Percentiles rank a stretch among this genome's conserved stretches.
phyloP scores from a whole-genome alignment of 2,113 vertebrate genomes.

The Syngnathoides biaculeatus region DNA sequence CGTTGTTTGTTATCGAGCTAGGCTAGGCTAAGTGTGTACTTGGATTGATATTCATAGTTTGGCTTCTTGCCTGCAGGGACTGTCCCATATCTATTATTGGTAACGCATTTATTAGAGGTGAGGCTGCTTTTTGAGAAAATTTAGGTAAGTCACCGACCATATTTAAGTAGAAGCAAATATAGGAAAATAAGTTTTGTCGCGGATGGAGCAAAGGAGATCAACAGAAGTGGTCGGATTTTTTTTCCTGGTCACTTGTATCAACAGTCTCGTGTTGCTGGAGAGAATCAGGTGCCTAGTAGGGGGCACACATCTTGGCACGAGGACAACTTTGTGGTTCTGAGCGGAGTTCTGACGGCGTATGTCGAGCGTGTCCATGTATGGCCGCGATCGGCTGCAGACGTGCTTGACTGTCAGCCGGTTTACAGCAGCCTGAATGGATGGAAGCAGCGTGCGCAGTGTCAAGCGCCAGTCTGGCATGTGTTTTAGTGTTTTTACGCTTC shows the following conservation, averaged over 20 bases:
- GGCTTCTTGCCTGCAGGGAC: background rate
- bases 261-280: background rate
- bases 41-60: background rate
- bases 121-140: no score
- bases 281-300: background rate
- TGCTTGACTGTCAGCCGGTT: slow-evolving; percentile 69
- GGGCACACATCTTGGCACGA: background rate
- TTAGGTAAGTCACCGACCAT: no score
- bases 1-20: no score
- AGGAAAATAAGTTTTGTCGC: background rate
- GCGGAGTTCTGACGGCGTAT: slow-evolving; percentile 2
- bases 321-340: background rate
- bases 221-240: background rate
- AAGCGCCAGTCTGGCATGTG: slow-evolving; percentile 59
- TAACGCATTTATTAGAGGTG: no score
- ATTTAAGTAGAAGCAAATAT: background rate
- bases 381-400: slow-evolving; percentile 55
- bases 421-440: slow-evolving; percentile 60
- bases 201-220: background rate
- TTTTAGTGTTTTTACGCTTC: slow-evolving; percentile 40
- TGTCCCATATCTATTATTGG: no score
- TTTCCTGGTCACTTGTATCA: background rate
- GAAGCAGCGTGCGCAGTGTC: slow-evolving; percentile 53
- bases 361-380: slow-evolving; percentile 68
- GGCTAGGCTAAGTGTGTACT: background rate